Base-by-base conservation (phyloP, 1,140 invertebrate genomes). In the Saccostrea cuccullata region DNA sequence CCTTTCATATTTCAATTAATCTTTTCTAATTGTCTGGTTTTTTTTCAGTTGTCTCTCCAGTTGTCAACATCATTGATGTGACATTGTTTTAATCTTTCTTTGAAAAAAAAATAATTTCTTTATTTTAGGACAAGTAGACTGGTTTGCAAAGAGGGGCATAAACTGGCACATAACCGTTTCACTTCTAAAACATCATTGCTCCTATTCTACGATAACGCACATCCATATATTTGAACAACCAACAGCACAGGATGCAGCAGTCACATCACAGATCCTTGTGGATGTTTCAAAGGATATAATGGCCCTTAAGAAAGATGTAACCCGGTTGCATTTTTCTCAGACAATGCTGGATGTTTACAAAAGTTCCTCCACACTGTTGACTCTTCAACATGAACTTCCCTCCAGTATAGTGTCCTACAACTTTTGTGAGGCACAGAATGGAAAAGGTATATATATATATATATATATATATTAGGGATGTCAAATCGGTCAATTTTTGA, bases 371-470 rank as follows among this genome's bases (percentile, higher is more conserved):
- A 36, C 70, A 12, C 11, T 77, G 11, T 11, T n/a, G 11, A 11
- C n/a, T 11, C 70, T 77, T 15, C 11, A 77, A 15, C 11, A 77
- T 11, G 70, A 77, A n/a, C n/a, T 77, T 12, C n/a, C n/a, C 11
- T 12, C 11, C 11, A 77, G n/a, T n/a, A 77, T 77, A 15, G 70
- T 36, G 30, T 77, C 70, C n/a, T 77, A 77, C 30, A 77, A 77
- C 70, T 77, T 77, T 36, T 77, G 12, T 15, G 70, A 77, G n/a
- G 70, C 70, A 77, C 70, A 77, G 70, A 77, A 77, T 77, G n/a
- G 70, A 12, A 77, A 77, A 73, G n/a, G n/a, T n/a, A n/a, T n/a
- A n/a, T n/a, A n/a, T n/a, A n/a, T n/a, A n/a, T n/a, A n/a, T n/a
- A n/a, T 6, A 20, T 55, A 73, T 9, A 9, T 23, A 6, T 9